Conservation (phyloP, 2,113 vertebrate genomes). For the Ariopsis seemanni region DNA sequence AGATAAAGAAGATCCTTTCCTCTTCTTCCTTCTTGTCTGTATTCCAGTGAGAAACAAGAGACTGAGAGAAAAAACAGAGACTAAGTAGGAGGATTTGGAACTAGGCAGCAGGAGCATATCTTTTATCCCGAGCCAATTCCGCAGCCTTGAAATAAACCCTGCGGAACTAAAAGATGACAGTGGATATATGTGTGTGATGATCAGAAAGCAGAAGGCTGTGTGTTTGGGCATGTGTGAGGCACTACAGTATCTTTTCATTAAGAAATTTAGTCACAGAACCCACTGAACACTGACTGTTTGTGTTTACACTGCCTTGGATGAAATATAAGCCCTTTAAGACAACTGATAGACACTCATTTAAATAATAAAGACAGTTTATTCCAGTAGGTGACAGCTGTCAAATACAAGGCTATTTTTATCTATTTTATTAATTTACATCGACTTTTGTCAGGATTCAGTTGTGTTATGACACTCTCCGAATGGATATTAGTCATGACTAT, state of each 20-base stretch:
- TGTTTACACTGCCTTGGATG: background rate
- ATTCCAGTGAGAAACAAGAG: slow-evolving; percentile 9
- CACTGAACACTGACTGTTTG: background rate
- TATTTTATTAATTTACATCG: background rate
- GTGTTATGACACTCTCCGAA: background rate
- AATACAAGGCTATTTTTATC: background rate
- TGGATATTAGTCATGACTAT: no score
- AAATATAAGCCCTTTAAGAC: background rate
- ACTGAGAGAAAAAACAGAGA: slow-evolving; percentile 6
- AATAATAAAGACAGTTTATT: background rate
- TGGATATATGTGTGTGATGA: slow-evolving; percentile 10
- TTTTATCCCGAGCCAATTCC: slow-evolving; percentile 38
- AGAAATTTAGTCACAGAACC: background rate
- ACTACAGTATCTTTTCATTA: slow-evolving; percentile 3
- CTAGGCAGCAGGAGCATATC: background rate
- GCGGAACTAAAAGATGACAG: background rate
- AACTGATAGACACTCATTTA: background rate
- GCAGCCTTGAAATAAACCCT: slow-evolving; percentile 12
- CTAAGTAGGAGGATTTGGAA: background rate
- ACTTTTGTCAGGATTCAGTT: background rate
- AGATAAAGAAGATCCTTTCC: background rate
- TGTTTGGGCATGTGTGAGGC: background rate
- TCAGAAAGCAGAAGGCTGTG: background rate
- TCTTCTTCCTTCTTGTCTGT: background rate
- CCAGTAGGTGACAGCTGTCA: background rate